Percentiles rank a stretch among this genome's conserved stretches.
Conservation (phyloP, 2,113 vertebrate genomes). For the Sinocyclocheilus rhinocerous region DNA sequence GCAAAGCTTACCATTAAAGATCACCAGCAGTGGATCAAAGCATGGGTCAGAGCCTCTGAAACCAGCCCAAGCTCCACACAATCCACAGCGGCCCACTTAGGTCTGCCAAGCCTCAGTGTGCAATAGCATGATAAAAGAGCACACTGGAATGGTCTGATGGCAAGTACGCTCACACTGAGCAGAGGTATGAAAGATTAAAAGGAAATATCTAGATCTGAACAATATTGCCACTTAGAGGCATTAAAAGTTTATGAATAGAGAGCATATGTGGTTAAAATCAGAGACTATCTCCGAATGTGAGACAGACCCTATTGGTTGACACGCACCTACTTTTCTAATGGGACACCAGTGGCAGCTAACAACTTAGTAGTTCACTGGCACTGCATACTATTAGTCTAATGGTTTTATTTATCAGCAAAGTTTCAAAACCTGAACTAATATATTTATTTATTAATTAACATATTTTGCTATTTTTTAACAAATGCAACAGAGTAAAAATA, state of each 20-base stretch:
- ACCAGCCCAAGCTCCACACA: slow-evolving; percentile 27
- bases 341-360: not conserved
- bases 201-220: slow-evolving; percentile 15
- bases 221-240: slow-evolving; percentile 4
- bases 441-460: not conserved
- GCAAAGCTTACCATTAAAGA: slow-evolving; percentile 44
- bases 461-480: not conserved
- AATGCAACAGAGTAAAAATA: not conserved
- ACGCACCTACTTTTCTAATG: not conserved
- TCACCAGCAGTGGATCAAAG: slow-evolving; percentile 50
- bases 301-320: slow-evolving; percentile 23
- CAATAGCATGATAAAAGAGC: slow-evolving; percentile 42
- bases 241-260: slow-evolving; percentile 19
- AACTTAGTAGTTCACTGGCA: not conserved
- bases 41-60: slow-evolving; percentile 45
- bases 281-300: slow-evolving; percentile 38
- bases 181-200: slow-evolving; percentile 32
- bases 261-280: slow-evolving; percentile 20
- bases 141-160: slow-evolving; percentile 37
- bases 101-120: slow-evolving; percentile 26
- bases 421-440: not conserved
- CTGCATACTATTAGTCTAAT: not conserved
- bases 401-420: not conserved
- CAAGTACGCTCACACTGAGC: not conserved
- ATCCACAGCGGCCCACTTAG: slow-evolving; percentile 27